Base-by-base conservation (phyloP, 2,113 vertebrate genomes). In the Capreolus pygargus region DNA sequence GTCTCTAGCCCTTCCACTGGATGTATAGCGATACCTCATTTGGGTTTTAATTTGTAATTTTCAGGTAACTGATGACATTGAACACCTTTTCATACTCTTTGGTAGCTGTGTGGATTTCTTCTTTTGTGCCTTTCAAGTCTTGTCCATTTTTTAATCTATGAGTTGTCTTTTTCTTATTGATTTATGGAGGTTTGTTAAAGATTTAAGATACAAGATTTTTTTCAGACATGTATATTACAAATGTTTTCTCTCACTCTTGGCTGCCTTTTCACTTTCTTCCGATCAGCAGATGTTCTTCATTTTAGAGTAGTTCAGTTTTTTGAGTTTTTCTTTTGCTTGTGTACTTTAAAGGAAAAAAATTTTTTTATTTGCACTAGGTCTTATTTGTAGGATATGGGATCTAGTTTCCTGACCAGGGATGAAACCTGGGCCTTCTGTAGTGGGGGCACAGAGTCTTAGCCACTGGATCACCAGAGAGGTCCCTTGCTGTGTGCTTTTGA, bases 1-100 rank as follows among this genome's bases (percentile, higher is more conserved):
- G 1, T 3, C 3, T 11, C 21, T 2, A 1, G 57, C 67, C 50
- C 79, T 92, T 30, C 57, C 7, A 17, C 1, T 33, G 23, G 74
- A 1, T 17, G 11, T 45, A n/a, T 1, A 1, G 25, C 0, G 4
- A 58, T 13, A 1, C 47, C 84, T 61, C 3, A 0, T 21, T 3
- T 27, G 57, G 16, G 50, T 54, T 64, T 89, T 15, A 21, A 14
- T n/a, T 17, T 30, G 50, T 9, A 27, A 7, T 30, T 10, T 21
- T 74, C 39, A 3, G 4, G 0, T 36, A 27, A 13, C 55, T 15
- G 8, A 28, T 15, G 61, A 6, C 2, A 27, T 0, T 2, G 8
- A 52, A 52, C 11, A 5, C 45, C 52, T n/a, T 30, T 30, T 17
- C 45, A 5, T 1, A 5, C 8, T 19, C 36, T 11, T 11, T 4